Evolutionary conservation across 2,888 invertebrate genomes (phyloP).

Genomic region (Dynastes grantii): DNA sequence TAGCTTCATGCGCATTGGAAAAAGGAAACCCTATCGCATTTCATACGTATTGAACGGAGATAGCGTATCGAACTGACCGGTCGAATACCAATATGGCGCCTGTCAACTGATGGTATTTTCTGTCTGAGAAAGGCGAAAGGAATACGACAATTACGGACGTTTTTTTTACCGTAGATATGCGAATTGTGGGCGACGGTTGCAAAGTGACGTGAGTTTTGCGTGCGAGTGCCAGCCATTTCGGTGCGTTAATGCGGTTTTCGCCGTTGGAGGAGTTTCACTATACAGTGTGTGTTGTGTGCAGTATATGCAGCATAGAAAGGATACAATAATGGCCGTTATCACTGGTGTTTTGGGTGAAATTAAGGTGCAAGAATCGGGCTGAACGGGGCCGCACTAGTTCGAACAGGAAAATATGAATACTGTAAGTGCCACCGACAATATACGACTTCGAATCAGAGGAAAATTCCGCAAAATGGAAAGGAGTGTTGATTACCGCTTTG

Average conservation of each 20-base stretch:
- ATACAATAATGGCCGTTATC: conserved; percentile 43
- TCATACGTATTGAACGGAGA: conserved; percentile 46
- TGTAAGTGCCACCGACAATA: conserved; percentile 71
- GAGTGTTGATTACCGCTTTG: conserved; percentile 89
- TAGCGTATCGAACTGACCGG: conserved; percentile 45
- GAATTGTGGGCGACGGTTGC: conserved; percentile 10
- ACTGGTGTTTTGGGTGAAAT: conserved; percentile 32
- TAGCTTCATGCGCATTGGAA: conserved; percentile 52
- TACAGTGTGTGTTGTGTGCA: conserved; percentile 36
- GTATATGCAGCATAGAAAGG: conserved; percentile 28
- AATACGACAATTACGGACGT: background rate
- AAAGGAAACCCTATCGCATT: conserved; percentile 19
- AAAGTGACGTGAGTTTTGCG: conserved; percentile 40
- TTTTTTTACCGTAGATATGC: conserved; percentile 28
- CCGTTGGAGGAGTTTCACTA: conserved; percentile 14
- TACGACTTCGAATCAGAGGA: conserved; percentile 93
- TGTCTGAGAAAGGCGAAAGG: conserved; percentile 29
- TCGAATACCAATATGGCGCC: conserved; percentile 57
- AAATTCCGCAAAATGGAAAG: conserved; percentile 93
- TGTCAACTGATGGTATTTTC: conserved; percentile 54
- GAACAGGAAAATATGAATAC: conserved; percentile 68
- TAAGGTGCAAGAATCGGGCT: conserved; percentile 31
- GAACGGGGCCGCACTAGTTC: conserved; percentile 13
- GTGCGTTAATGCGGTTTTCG: conserved; percentile 28
- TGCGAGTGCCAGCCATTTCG: conserved; percentile 16